phyloP scores from a whole-genome alignment of 2,888 invertebrate genomes.

The Andrena marginata region DNA sequence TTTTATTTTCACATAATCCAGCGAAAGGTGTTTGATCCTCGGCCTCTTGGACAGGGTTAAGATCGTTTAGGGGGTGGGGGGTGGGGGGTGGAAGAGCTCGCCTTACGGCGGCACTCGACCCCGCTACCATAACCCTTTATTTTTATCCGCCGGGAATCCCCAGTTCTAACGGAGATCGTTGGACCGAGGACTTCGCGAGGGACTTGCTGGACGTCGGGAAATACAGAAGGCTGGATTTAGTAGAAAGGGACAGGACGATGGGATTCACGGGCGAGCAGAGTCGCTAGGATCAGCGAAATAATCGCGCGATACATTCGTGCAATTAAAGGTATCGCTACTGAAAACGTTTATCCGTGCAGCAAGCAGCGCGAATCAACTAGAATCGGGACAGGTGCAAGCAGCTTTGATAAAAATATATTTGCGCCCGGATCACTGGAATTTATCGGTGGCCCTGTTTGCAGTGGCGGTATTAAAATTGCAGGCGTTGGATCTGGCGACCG shows the following conservation, averaged over 20 bases:
- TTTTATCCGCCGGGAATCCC: conserved; percentile 13
- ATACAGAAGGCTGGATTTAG: background rate
- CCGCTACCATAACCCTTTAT: background rate
- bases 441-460: conserved; percentile 23
- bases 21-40: conserved; percentile 17
- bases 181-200: background rate
- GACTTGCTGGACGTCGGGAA: background rate
- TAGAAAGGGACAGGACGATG: background rate
- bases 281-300: no score
- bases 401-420: conserved; percentile 24
- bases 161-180: background rate
- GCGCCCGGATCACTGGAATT: conserved; percentile 29
- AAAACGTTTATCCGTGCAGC: background rate
- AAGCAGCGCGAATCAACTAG: background rate
- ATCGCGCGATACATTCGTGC: no score
- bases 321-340: conserved; percentile 11
- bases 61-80: conserved; percentile 3
- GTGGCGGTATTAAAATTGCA: conserved; percentile 46
- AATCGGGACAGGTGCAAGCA: background rate
- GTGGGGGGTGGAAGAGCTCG: background rate
- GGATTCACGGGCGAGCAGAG: background rate
- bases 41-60: background rate
- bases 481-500: background rate
- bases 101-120: conserved; percentile 2
- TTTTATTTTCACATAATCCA: conserved; percentile 18